Evolutionary conservation across 1,140 invertebrate genomes (phyloP).

Genomic region (Dendrolimus kikuchii): DNA sequence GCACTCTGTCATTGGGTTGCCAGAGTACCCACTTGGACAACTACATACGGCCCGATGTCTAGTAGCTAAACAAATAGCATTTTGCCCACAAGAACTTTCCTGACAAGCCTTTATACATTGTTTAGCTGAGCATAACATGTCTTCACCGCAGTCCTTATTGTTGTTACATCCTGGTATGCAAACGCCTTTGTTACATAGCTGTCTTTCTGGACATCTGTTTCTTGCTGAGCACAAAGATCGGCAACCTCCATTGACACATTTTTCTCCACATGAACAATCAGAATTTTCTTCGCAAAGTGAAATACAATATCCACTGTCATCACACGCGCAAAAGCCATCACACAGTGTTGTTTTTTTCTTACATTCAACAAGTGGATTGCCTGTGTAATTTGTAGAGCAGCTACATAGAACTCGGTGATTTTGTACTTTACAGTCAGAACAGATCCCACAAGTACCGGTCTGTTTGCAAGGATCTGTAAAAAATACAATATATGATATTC

Average conservation of each 20-base stretch:
- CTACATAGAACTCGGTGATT: conserved; percentile 89
- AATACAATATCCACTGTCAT: conserved; percentile 84
- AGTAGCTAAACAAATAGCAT: conserved; percentile 82
- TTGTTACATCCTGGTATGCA: conserved; percentile 82
- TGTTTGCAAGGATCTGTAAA: conserved; percentile 82
- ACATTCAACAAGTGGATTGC: conserved; percentile 85
- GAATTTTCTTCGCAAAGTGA: conserved; percentile 76
- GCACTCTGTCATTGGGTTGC: conserved; percentile 83
- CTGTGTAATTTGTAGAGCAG: conserved; percentile 85
- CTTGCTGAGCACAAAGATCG: conserved; percentile 74
- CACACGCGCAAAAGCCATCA: conserved; percentile 84
- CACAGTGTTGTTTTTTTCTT: conserved; percentile 74
- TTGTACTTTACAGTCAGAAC: conserved; percentile 85
- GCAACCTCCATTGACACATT: conserved; percentile 77
- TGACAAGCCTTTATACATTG: conserved; percentile 85
- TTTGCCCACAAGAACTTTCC: conserved; percentile 79
- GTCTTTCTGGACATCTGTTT: conserved; percentile 68
- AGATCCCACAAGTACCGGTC: conserved; percentile 83
- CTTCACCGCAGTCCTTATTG: conserved; percentile 85
- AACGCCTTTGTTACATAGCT: conserved; percentile 69
- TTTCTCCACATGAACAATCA: conserved; percentile 85
- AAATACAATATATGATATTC: conserved; percentile 14
- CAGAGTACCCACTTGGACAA: conserved; percentile 88
- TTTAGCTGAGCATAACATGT: conserved; percentile 82
- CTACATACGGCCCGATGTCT: conserved; percentile 87